phyloP scores from a whole-genome alignment of 2,888 invertebrate genomes.

The Ernsta delagoae region DNA sequence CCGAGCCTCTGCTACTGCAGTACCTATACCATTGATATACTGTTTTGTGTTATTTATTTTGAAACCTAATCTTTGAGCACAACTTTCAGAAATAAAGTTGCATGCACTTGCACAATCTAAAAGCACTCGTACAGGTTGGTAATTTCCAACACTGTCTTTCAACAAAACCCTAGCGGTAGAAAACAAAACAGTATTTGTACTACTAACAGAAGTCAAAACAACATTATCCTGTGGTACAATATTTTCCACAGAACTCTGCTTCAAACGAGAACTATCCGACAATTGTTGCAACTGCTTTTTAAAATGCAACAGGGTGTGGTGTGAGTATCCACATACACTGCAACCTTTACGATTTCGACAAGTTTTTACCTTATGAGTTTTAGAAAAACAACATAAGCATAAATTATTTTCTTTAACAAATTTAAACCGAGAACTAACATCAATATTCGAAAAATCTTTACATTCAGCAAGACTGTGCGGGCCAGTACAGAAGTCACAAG shows the following conservation, averaged over 20 bases:
- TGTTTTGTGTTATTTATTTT: constrained; percentile 1
- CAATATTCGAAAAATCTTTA: neutral
- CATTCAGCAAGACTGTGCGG: neutral
- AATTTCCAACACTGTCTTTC: neutral
- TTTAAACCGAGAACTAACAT: neutral
- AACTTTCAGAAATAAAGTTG: constrained; percentile 4
- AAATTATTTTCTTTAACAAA: constrained; percentile 1
- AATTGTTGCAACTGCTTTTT: neutral
- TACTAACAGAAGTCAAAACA: neutral
- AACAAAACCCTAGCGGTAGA: constrained; percentile 1
- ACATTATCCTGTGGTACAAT: neutral
- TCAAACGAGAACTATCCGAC: neutral
- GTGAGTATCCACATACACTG: neutral
- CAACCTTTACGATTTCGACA: neutral
- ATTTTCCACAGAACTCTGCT: neutral
- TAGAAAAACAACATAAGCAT: neutral
- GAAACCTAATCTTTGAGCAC: constrained; percentile 1
- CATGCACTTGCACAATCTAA: neutral
- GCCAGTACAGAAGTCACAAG: neutral
- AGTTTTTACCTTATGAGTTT: constrained; percentile 4
- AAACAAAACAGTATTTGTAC: constrained; percentile 2
- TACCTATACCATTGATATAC: neutral
- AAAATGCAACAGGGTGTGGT: no score
- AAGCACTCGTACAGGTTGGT: neutral
- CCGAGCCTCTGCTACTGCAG: neutral